Evolutionary conservation across 2,113 vertebrate species (phyloP), one percentile per base, ranked within the genome.

Genomic region (Mixornis gularis): DNA sequence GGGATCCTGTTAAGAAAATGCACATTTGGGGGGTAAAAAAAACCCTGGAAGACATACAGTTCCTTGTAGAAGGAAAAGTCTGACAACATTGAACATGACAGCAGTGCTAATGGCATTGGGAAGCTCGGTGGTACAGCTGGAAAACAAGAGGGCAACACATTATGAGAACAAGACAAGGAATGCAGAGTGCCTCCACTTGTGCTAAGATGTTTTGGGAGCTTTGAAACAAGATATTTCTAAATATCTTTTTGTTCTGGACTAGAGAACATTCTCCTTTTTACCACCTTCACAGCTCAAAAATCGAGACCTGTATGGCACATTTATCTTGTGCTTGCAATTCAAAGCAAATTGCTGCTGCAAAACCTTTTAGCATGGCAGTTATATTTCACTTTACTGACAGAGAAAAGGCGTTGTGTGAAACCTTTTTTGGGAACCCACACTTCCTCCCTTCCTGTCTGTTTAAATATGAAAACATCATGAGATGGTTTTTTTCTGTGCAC

Each of bases 251-350:
- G 77, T 90, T 96, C 92, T 86, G 72, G 81, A 79, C 77, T 6
- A 6, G n/a, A 70, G 79, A 96, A 84, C 79, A 89, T 86, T 93
- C 94, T 95, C 80, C 86, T 94, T 92, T 95, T 91, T 56, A 65
- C 85, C 91, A 91, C 93, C 90, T 95, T 96, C 91, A 90, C 89
- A 96, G 89, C 77, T 95, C 87, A 96, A 85, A 90, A 96, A 95
- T 83, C 1, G 1, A 89, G 90, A 93, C 87, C 64, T 68, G 38
- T 63, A 56, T 69, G 79, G 86, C 79, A 87, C 92, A 96, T 95
- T 93, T 85, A 79, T 95, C 96, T 96, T 78, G 91, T 64, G 82
- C 94, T 92, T 89, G 85, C 87, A 94, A 91, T 97, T 97, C 91
- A 89, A 88, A 96, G 94, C 55, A 95, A 93, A 92, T 94, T 90